These are phyloP conservation scores for Sepiola atlantica DNA, from an alignment of 2,888 invertebrate species.

Conservation along the genomic window DNA sequence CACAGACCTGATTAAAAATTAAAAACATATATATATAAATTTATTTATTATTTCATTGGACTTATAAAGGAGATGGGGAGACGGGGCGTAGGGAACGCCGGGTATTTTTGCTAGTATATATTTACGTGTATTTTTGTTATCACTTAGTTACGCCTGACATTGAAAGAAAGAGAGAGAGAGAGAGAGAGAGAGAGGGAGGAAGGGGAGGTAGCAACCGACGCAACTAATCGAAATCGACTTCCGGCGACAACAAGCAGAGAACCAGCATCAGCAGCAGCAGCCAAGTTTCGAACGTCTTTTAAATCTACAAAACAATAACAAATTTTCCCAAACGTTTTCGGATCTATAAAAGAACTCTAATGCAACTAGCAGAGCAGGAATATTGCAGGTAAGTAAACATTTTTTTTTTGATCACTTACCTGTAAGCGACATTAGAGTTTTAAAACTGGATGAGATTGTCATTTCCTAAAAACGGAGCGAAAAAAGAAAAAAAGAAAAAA, in stretches of 20 bases:
- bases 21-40: no score
- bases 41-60: no score
- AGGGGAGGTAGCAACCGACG: background rate
- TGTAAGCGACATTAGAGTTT: background rate
- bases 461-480: background rate
- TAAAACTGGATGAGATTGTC: background rate
- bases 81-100: no score
- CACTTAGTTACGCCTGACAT: background rate
- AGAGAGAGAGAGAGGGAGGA: no score
- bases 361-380: background rate
- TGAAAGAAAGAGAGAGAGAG: background rate
- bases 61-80: no score
- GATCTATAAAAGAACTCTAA: background rate
- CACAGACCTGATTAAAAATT: no score
- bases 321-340: background rate
- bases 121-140: no score
- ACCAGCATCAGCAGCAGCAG: conserved; percentile 2
- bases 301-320: background rate
- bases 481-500: no score
- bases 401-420: background rate
- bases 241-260: background rate
- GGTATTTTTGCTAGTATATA: background rate
- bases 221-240: background rate
- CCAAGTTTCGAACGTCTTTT: background rate
- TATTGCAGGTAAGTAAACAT: background rate